Evolutionary conservation across 2,797 vertebrate species (phyloP).

Genomic region (Lemur catta): DNA sequence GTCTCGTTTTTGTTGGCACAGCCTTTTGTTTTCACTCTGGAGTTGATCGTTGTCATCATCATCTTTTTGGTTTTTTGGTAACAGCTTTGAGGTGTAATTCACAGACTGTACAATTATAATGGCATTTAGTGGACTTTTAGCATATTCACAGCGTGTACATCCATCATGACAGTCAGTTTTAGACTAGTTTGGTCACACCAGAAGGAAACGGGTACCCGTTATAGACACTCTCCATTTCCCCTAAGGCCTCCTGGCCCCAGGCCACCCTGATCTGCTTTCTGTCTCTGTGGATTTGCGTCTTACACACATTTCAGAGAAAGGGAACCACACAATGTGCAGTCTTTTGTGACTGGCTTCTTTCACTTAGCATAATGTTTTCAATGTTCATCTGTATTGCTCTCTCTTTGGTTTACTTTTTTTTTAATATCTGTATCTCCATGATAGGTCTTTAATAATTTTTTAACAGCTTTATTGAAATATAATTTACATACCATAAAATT

Average conservation of each 20-base stretch:
- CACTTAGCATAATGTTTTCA: background rate
- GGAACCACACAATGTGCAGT: background rate
- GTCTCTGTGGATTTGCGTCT: background rate
- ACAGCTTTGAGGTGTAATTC: background rate
- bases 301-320: background rate
- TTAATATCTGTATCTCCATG: background rate
- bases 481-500: background rate
- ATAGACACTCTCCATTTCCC: background rate
- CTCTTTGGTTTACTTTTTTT: background rate
- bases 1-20: background rate
- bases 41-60: background rate
- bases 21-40: background rate
- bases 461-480: background rate
- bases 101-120: background rate
- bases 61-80: background rate
- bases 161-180: background rate
- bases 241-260: background rate
- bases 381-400: background rate
- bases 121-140: background rate
- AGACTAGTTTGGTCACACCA: background rate
- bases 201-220: background rate
- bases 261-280: background rate
- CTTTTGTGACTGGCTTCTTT: background rate
- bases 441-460: background rate
- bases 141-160: background rate